Evolutionary conservation across 2,888 invertebrate species (phyloP).

Genomic region (Calameuta idolon): DNA sequence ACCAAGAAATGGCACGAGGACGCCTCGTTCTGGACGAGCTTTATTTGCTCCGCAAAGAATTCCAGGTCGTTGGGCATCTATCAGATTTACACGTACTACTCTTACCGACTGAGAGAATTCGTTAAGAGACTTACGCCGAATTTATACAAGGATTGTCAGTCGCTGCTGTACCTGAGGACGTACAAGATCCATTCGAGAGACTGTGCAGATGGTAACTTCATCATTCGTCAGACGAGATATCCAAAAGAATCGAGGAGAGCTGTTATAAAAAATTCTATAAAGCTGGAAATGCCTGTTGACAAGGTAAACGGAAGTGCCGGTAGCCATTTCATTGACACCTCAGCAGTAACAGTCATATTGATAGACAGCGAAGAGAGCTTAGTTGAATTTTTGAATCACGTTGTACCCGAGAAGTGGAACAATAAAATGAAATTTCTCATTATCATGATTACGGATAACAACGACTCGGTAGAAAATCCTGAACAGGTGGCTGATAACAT

Average conservation of each 20-base stretch:
- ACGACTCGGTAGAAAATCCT: background rate
- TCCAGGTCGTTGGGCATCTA: background rate
- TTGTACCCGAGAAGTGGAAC: background rate
- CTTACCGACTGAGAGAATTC: background rate
- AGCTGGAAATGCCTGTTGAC: background rate
- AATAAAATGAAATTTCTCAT: background rate
- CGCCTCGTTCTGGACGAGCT: background rate
- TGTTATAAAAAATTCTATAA: background rate
- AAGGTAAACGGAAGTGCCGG: background rate
- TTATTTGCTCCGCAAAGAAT: background rate
- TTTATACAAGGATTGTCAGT: background rate
- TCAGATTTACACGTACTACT: background rate
- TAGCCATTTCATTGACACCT: background rate
- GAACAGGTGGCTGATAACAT: background rate
- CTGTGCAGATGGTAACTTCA: background rate
- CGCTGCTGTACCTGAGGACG: background rate
- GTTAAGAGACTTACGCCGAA: background rate
- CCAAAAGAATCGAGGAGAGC: background rate
- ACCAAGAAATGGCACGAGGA: background rate
- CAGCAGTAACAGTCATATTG: conserved; percentile 8
- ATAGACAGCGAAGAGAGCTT: background rate
- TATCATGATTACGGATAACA: background rate
- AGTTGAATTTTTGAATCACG: background rate
- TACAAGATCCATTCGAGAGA: background rate
- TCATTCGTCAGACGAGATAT: background rate